These are phyloP conservation scores for Oxycera nigricornis DNA, from an alignment of 2,888 invertebrate species.

Conservation along the genomic window DNA sequence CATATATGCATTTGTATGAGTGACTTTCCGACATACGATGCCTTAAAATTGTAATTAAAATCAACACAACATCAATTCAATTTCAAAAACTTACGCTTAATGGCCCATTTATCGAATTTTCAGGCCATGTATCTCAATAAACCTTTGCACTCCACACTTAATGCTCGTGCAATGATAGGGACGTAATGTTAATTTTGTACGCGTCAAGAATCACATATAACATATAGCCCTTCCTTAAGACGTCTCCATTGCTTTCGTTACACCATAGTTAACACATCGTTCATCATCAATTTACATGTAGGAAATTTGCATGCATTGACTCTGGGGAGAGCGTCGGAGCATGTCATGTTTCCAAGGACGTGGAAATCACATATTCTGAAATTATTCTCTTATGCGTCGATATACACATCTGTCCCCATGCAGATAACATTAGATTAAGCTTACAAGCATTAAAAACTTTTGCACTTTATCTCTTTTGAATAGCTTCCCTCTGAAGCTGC, in stretches of 20 bases:
- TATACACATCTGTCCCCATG: too few relatives aligned
- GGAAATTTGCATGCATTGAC: constrained; percentile 5
- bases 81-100: constrained; percentile 25
- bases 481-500: too few relatives aligned
- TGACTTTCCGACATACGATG: background rate
- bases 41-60: constrained; percentile 14
- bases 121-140: constrained; percentile 29
- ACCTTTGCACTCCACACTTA: constrained; percentile 13
- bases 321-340: too few relatives aligned
- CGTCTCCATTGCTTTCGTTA: background rate
- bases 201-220: constrained; percentile 6
- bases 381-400: too few relatives aligned
- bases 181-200: background rate
- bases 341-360: too few relatives aligned
- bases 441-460: too few relatives aligned
- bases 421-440: too few relatives aligned
- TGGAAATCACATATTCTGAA: too few relatives aligned
- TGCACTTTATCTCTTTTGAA: too few relatives aligned
- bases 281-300: background rate
- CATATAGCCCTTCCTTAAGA: constrained; percentile 10
- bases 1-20: background rate
- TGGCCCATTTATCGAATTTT: constrained; percentile 28
- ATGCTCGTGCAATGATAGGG: background rate
- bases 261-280: background rate
- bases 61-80: constrained; percentile 25